These are phyloP conservation scores for Zaprionus obscuricornis DNA, from an alignment of 2,888 invertebrate species.

Conservation along the genomic window DNA sequence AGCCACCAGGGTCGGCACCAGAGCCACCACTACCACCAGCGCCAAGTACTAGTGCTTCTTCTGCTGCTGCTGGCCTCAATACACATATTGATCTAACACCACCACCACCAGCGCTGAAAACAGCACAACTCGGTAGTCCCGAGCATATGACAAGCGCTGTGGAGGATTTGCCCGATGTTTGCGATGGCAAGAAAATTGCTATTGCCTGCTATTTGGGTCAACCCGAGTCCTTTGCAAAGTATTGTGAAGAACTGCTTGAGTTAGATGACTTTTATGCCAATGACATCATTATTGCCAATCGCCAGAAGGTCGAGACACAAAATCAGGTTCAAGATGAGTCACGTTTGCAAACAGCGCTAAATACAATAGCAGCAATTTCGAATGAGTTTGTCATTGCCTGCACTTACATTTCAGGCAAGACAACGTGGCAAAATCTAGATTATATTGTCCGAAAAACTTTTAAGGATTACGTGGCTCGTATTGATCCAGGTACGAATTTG, in stretches of 20 bases:
- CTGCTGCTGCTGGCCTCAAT: conserved; percentile 79
- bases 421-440: conserved; percentile 97
- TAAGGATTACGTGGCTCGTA: conserved; percentile 95
- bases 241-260: conserved; percentile 87
- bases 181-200: conserved; percentile 93
- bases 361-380: conserved; percentile 86
- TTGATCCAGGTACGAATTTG: conserved; percentile 96
- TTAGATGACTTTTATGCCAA: conserved; percentile 87
- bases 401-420: conserved; percentile 95
- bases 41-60: conserved; percentile 44
- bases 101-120: conserved; percentile 82
- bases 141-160: conserved; percentile 83
- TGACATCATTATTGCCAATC: conserved; percentile 82
- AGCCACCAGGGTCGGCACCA: conserved; percentile 82
- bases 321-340: too few relatives aligned
- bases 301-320: conserved; percentile 83
- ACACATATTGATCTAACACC: conserved; percentile 83
- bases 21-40: conserved; percentile 82
- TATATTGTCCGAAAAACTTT: conserved; percentile 95
- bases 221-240: conserved; percentile 89
- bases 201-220: conserved; percentile 94
- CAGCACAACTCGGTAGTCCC: conserved; percentile 74
- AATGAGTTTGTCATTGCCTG: conserved; percentile 93
- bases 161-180: conserved; percentile 87
- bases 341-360: too few relatives aligned